Conservation (phyloP, 2,797 vertebrate species). For the Myripristis murdjan region DNA sequence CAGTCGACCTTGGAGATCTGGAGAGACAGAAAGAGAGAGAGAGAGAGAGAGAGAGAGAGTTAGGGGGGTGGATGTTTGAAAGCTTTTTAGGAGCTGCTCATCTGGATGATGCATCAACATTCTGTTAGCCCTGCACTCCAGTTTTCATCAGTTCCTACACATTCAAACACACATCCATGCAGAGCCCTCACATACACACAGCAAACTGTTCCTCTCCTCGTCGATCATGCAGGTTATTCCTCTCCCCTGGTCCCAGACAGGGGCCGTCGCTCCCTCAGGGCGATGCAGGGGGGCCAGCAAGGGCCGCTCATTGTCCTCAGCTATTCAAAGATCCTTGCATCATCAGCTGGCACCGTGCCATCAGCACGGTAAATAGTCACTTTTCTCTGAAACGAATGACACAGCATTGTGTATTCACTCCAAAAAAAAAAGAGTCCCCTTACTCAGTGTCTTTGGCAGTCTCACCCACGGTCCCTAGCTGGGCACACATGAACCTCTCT, state of each 20-base stretch:
- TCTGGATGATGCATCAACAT: slow-evolving; percentile 31
- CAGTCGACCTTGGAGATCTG: slow-evolving; percentile 61
- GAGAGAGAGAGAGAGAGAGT: slow-evolving; percentile 22
- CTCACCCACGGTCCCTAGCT: too few species aligned
- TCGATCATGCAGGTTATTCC: slow-evolving; percentile 41
- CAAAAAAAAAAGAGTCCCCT: background rate
- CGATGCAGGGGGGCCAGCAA: slow-evolving; percentile 20
- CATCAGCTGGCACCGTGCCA: slow-evolving; percentile 41
- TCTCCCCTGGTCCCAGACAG: slow-evolving; percentile 10
- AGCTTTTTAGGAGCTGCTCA: background rate
- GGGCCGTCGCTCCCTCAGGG: slow-evolving; percentile 26
- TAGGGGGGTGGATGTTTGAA: slow-evolving; percentile 3
- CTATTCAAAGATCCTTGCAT: slow-evolving; percentile 50
- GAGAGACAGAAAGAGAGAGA: slow-evolving; percentile 1
- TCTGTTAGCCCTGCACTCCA: slow-evolving; percentile 27
- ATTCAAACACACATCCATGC: slow-evolving; percentile 27
- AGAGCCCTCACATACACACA: slow-evolving; percentile 23
- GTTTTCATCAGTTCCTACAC: slow-evolving; percentile 51
- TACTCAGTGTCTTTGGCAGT: background rate
- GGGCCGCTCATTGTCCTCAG: slow-evolving; percentile 35
- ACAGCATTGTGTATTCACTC: slow-evolving; percentile 35
- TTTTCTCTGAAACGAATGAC: slow-evolving; percentile 51
- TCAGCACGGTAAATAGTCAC: slow-evolving; percentile 38
- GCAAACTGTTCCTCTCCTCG: slow-evolving; percentile 15
- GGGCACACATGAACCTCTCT: background rate